phyloP scores from a whole-genome alignment of 2,888 invertebrate genomes.

The Notodonta dromedarius region DNA sequence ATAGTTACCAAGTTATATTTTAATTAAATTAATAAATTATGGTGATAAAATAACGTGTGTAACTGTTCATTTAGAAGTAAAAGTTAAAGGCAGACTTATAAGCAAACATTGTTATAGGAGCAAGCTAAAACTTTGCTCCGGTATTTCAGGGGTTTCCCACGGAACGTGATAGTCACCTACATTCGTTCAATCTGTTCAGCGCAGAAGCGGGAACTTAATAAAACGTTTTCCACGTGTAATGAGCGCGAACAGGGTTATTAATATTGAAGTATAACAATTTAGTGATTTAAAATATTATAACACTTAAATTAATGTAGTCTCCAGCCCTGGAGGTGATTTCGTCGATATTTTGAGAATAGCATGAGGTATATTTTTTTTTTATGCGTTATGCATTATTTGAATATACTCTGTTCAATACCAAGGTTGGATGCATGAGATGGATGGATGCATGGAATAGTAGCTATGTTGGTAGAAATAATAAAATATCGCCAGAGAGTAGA shows the following conservation, averaged over 20 bases:
- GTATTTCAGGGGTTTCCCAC: conserved; percentile 19
- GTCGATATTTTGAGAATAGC: too few relatives aligned
- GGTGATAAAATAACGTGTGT: too few relatives aligned
- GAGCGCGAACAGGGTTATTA: background rate
- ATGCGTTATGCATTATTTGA: too few relatives aligned
- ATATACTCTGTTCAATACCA: too few relatives aligned
- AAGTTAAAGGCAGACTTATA: background rate
- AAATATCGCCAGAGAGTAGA: background rate
- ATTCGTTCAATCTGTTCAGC: conserved; percentile 12
- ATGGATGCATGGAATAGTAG: too few relatives aligned
- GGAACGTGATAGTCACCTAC: conserved; percentile 25
- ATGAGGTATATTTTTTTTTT: too few relatives aligned
- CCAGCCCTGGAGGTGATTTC: too few relatives aligned
- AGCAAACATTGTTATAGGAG: background rate
- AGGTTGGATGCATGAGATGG: too few relatives aligned
- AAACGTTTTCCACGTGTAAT: background rate
- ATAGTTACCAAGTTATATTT: too few relatives aligned
- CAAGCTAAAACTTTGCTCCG: conserved; percentile 11
- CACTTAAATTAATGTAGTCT: background rate
- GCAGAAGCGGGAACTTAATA: conserved; percentile 5
- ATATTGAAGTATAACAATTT: background rate
- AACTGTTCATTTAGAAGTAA: too few relatives aligned
- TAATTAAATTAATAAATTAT: too few relatives aligned
- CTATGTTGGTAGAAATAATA: background rate
- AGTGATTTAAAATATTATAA: too few relatives aligned